Conservation (phyloP, 2,113 vertebrate species). For the Calidris pugnax region DNA sequence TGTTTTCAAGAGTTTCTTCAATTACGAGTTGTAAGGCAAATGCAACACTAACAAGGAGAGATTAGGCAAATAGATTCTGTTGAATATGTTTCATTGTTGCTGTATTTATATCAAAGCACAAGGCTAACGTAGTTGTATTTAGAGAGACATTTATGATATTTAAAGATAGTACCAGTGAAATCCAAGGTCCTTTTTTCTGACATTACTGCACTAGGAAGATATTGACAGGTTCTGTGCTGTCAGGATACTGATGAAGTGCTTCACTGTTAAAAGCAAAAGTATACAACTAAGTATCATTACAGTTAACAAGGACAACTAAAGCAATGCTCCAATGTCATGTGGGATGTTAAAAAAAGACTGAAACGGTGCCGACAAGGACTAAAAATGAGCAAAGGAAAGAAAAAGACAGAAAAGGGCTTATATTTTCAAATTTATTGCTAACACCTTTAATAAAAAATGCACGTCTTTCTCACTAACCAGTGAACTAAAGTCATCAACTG, state of each 20-base stretch:
- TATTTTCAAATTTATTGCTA: slow-evolving; percentile 43
- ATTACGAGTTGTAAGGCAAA: neutral
- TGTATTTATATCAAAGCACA: neutral
- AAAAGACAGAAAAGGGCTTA: slow-evolving; percentile 17
- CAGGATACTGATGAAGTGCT: neutral
- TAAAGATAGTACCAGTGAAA: neutral
- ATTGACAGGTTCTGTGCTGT: neutral
- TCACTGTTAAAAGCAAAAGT: neutral
- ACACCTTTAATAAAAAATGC: slow-evolving; percentile 68
- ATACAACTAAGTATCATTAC: neutral
- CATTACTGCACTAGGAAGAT: neutral
- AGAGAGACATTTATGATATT: neutral
- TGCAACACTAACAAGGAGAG: neutral
- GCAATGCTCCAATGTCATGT: neutral
- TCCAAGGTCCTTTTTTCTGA: neutral
- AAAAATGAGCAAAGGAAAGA: neutral
- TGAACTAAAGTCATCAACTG: slow-evolving; percentile 64
- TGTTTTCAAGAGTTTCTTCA: accelerated
- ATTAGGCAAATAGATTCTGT: neutral
- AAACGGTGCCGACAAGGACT: neutral
- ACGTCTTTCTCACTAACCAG: slow-evolving; percentile 52
- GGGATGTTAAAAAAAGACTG: neutral
- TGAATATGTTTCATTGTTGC: neutral
- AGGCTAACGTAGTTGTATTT: neutral
- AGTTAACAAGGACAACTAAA: neutral